Conservation (phyloP, 2,797 vertebrate species). For the Poeciliopsis gracilis region DNA sequence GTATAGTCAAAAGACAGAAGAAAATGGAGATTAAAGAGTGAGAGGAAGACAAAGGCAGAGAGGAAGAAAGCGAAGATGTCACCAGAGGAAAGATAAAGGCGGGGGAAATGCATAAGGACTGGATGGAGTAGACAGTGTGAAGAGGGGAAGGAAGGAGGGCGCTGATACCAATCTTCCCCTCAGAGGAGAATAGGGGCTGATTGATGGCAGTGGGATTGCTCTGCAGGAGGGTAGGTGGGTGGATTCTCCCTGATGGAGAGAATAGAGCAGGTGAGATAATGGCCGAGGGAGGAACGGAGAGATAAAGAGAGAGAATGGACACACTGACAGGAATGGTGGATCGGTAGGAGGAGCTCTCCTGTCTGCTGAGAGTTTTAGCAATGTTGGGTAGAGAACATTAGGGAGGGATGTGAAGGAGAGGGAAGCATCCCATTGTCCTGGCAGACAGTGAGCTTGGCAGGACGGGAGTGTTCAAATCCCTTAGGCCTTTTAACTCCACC, state of each 20-base stretch:
- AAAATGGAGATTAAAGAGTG: constrained; percentile 56
- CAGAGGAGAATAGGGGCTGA: constrained; percentile 75
- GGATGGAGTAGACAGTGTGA: constrained; percentile 63
- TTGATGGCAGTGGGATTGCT: constrained; percentile 76
- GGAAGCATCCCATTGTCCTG: constrained; percentile 72
- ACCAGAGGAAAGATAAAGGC: constrained; percentile 64
- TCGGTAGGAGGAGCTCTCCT: constrained; percentile 57
- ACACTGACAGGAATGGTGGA: constrained; percentile 64
- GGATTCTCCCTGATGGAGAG: constrained; percentile 68
- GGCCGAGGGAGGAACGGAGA: constrained; percentile 57
- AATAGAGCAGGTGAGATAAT: constrained; percentile 72
- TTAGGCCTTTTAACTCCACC: constrained; percentile 73
- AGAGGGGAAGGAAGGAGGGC: constrained; percentile 65
- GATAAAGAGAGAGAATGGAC: constrained; percentile 70
- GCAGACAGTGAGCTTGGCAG: constrained; percentile 77
- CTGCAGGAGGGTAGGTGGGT: constrained; percentile 63
- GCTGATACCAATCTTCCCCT: constrained; percentile 76
- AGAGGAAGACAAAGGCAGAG: constrained; percentile 43
- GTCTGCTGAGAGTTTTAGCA: constrained; percentile 67
- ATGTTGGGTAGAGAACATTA: constrained; percentile 31
- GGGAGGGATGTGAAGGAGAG: constrained; percentile 45
- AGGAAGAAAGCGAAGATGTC: constrained; percentile 55
- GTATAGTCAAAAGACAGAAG: constrained; percentile 26
- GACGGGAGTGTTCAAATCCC: constrained; percentile 72
- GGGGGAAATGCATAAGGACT: constrained; percentile 59